Conservation (phyloP, 37 sponge, comb jelly and placozoan genomes). For the Ephydatia muelleri region DNA sequence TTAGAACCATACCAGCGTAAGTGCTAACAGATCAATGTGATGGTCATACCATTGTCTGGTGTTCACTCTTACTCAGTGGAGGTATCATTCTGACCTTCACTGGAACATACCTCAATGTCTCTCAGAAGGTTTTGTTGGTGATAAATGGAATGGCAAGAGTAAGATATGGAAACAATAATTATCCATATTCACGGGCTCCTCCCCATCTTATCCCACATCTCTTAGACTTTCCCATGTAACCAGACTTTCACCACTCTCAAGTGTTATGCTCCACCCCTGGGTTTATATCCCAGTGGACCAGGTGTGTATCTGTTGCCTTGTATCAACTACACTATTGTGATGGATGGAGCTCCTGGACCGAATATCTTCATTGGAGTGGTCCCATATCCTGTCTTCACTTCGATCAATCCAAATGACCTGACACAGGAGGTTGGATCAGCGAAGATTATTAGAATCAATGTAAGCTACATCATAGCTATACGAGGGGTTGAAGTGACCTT, state of each 20-base stretch:
- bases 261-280: background rate
- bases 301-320: slow-evolving; percentile 4
- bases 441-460: background rate
- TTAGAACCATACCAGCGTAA: slow-evolving; percentile 43
- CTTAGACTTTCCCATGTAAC: background rate
- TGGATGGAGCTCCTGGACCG: slow-evolving; percentile 45
- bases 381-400: background rate
- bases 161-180: background rate
- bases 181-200: background rate
- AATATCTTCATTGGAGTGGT: slow-evolving; percentile 13
- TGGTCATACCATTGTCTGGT: background rate
- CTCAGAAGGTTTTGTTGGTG: slow-evolving; percentile 28
- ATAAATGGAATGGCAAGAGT: background rate
- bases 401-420: background rate
- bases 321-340: slow-evolving; percentile 18
- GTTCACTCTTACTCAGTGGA: slow-evolving; percentile 34
- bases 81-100: slow-evolving; percentile 49
- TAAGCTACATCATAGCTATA: background rate
- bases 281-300: slow-evolving; percentile 2
- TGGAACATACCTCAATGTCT: slow-evolving; percentile 49
- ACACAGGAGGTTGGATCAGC: background rate
- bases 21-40: background rate
- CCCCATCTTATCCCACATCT: background rate
- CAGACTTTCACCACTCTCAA: background rate
- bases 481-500: background rate